These are phyloP conservation scores for Lithobates sylvaticus DNA, from an alignment of 2,797 vertebrate species.

Conservation along the genomic window DNA sequence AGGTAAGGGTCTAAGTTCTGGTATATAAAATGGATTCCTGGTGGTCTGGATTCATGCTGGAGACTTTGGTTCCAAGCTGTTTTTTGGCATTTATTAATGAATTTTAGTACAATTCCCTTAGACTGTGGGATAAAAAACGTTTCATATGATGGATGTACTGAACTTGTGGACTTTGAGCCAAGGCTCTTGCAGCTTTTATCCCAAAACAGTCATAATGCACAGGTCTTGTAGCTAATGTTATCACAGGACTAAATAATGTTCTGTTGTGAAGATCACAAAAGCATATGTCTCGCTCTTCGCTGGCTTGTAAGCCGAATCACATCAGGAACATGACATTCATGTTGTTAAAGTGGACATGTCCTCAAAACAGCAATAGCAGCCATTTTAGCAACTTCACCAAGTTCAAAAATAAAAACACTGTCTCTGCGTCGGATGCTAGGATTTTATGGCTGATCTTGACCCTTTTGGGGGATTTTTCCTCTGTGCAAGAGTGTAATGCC, in stretches of 20 bases:
- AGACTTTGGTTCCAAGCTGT: slow-evolving; percentile 29
- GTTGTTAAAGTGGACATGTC: too few species aligned
- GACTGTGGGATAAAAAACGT: neutral
- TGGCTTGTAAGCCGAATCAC: too few species aligned
- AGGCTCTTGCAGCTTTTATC: neutral
- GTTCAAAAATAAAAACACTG: too few species aligned
- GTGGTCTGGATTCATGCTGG: slow-evolving; percentile 36
- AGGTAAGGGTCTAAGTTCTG: neutral
- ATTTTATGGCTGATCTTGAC: too few species aligned
- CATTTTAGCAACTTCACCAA: too few species aligned
- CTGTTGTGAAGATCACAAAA: too few species aligned
- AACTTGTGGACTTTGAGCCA: neutral
- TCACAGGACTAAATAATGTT: neutral
- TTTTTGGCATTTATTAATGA: slow-evolving; percentile 13
- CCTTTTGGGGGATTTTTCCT: too few species aligned
- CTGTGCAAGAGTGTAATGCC: too few species aligned
- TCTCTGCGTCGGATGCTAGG: too few species aligned
- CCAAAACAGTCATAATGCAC: neutral
- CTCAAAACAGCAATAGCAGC: too few species aligned
- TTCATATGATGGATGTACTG: neutral
- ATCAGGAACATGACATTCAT: too few species aligned
- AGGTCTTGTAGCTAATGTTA: neutral
- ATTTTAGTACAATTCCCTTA: slow-evolving; percentile 9
- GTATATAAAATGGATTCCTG: slow-evolving; percentile 2
- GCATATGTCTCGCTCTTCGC: too few species aligned